Conservation (phyloP, 2,888 invertebrate genomes). For the Harpalus rufipes region DNA sequence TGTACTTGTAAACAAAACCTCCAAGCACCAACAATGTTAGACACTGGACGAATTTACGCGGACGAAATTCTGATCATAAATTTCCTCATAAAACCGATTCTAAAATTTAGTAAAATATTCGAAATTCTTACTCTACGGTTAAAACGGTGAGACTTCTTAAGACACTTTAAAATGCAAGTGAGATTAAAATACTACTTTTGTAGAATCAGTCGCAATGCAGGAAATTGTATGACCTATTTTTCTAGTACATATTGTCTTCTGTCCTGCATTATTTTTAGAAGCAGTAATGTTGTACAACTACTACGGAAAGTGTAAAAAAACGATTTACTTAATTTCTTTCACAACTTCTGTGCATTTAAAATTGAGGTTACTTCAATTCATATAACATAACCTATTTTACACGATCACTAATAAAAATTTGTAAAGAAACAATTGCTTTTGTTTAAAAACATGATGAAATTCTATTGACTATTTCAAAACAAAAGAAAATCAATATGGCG, state of each 20-base stretch:
- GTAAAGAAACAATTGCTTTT: too few species aligned
- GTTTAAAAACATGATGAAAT: too few species aligned
- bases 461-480: too few species aligned
- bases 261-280: slow-evolving; percentile 15
- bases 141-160: slow-evolving; percentile 43
- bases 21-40: slow-evolving; percentile 43
- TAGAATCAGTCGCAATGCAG: slow-evolving; percentile 38
- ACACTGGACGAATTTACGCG: slow-evolving; percentile 53
- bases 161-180: slow-evolving; percentile 42
- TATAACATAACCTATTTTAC: not conserved
- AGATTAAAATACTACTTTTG: slow-evolving; percentile 16
- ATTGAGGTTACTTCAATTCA: too few species aligned
- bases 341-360: too few species aligned
- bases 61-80: slow-evolving; percentile 23
- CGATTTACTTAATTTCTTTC: not conserved
- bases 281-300: not conserved
- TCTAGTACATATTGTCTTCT: slow-evolving; percentile 38
- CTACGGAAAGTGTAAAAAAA: not conserved
- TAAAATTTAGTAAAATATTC: slow-evolving; percentile 49
- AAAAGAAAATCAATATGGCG: too few species aligned
- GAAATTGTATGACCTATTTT: slow-evolving; percentile 28
- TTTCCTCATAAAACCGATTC: slow-evolving; percentile 41
- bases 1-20: slow-evolving; percentile 48
- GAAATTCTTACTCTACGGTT: slow-evolving; percentile 27
- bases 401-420: not conserved